Conservation (phyloP, 2,113 vertebrate species). For the Nycticorax nycticorax region DNA sequence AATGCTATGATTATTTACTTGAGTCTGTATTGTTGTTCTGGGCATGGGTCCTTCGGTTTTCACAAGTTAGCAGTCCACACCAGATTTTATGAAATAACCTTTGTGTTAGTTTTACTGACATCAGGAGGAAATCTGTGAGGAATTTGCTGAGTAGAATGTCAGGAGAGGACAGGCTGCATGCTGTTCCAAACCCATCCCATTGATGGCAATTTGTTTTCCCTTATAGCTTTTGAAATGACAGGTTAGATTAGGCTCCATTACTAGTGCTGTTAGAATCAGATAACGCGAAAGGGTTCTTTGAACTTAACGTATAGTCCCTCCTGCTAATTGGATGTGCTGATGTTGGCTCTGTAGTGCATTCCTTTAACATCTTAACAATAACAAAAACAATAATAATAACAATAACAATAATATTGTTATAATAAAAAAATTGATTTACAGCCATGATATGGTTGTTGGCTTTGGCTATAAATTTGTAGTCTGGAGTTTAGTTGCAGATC, state of each 20-base stretch:
- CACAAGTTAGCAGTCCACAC: conserved; percentile 9
- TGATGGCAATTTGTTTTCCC: background rate
- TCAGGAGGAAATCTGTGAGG: conserved; percentile 24
- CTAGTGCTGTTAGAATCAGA: background rate
- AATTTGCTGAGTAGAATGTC: conserved; percentile 63
- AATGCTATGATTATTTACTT: conserved; percentile 33
- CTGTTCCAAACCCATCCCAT: background rate
- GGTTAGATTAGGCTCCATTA: background rate
- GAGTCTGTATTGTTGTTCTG: conserved; percentile 10
- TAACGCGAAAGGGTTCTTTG: background rate
- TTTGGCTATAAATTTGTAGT: conserved; percentile 6
- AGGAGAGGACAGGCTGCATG: conserved; percentile 45
- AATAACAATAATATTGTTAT: background rate
- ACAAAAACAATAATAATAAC: background rate
- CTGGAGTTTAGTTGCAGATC: background rate
- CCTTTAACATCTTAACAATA: background rate
- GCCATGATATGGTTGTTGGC: conserved; percentile 5
- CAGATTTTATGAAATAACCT: conserved; percentile 48
- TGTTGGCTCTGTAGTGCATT: conserved; percentile 15
- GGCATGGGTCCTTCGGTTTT: conserved; percentile 15
- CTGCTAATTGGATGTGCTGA: conserved; percentile 1
- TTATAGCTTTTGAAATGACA: background rate
- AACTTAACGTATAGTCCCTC: background rate
- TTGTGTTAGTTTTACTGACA: conserved; percentile 34
- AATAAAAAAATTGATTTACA: background rate